Evolutionary conservation across 2,888 invertebrate species (phyloP).

Genomic region (Calliopum simillimum): DNA sequence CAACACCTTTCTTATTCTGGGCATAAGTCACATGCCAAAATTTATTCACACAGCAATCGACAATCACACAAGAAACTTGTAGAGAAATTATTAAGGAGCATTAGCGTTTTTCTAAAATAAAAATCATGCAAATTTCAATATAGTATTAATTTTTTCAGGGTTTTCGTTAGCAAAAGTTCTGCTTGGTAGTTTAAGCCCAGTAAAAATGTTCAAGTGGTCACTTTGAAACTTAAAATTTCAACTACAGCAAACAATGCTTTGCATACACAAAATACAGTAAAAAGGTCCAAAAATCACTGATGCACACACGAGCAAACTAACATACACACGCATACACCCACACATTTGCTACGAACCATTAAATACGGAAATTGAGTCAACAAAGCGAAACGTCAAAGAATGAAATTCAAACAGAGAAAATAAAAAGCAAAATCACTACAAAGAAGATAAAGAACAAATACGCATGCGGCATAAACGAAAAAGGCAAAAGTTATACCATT

Average conservation of each 20-base stretch:
- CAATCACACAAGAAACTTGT: too few relatives aligned
- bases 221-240: too few relatives aligned
- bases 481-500: not conserved
- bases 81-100: too few relatives aligned
- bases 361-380: conserved; percentile 62
- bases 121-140: too few relatives aligned
- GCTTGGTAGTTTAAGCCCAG: too few relatives aligned
- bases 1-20: too few relatives aligned
- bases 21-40: too few relatives aligned
- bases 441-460: conserved; percentile 15
- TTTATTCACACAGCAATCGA: too few relatives aligned
- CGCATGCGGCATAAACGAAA: not conserved
- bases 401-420: conserved; percentile 47
- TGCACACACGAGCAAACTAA: not conserved
- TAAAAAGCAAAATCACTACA: conserved; percentile 44
- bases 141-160: too few relatives aligned
- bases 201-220: too few relatives aligned
- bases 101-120: too few relatives aligned
- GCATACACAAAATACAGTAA: not conserved
- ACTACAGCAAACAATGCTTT: not conserved
- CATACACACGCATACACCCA: not conserved
- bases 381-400: conserved; percentile 55
- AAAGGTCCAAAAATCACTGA: not conserved
- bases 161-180: too few relatives aligned
- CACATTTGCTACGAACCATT: conserved; percentile 57